Evolutionary conservation across 2,888 invertebrate species (phyloP).

Genomic region (Mactromeris polynyma): DNA sequence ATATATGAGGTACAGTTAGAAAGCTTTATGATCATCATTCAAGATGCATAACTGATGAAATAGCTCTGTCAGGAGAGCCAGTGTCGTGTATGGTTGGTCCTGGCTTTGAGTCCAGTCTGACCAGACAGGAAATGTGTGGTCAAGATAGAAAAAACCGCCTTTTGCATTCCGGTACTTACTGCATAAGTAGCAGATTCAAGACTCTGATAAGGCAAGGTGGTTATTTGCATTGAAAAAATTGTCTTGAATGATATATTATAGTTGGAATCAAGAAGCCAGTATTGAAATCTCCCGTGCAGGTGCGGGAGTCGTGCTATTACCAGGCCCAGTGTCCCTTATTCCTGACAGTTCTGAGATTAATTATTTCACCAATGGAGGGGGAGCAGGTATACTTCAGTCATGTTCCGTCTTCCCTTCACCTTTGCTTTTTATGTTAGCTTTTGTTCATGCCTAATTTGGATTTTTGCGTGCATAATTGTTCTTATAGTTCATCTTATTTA

Average conservation of each 20-base stretch:
- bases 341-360: conserved; percentile 59
- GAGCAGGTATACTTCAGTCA: conserved; percentile 58
- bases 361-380: conserved; percentile 64
- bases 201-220: too few species aligned
- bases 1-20: too few species aligned
- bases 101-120: too few species aligned
- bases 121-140: too few species aligned
- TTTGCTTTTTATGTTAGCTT: background rate
- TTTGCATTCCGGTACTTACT: too few species aligned
- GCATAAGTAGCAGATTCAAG: too few species aligned
- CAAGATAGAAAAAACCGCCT: too few species aligned
- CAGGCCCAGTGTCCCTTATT: conserved; percentile 68
- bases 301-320: conserved; percentile 84
- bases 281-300: conserved; percentile 87
- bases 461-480: background rate
- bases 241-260: conserved; percentile 46
- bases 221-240: background rate
- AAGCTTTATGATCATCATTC: too few species aligned
- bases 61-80: too few species aligned
- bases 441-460: background rate
- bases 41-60: too few species aligned
- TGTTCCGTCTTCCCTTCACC: background rate
- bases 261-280: conserved; percentile 84
- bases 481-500: background rate
- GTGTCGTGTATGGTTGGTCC: too few species aligned